Percentiles rank a stretch among this genome's conserved stretches.
These are phyloP conservation scores for Sarotherodon lohbergeri DNA, from an alignment of 2,113 vertebrate species.

Conservation along the genomic window DNA sequence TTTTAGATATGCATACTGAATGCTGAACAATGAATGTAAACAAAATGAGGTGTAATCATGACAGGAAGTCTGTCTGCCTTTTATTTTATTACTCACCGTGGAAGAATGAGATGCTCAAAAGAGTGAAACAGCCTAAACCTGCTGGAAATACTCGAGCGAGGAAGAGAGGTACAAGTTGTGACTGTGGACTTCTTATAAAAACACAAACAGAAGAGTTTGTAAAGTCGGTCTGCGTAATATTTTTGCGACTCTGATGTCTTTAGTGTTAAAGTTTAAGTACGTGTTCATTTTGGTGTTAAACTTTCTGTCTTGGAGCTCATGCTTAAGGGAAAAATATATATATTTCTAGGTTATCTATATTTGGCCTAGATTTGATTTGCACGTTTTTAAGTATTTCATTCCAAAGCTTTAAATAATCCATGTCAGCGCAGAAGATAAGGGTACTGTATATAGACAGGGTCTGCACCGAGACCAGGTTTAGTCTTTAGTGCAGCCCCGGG, in stretches of 20 bases:
- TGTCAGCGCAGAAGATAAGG: neutral
- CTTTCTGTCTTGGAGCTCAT: neutral
- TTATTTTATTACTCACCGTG: neutral
- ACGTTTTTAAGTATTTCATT: neutral
- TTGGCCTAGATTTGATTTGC: neutral
- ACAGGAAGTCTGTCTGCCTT: neutral
- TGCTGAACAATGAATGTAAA: neutral
- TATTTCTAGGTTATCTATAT: neutral
- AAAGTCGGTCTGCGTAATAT: neutral
- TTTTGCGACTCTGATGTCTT: neutral
- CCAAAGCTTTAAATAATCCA: neutral
- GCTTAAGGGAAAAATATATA: neutral
- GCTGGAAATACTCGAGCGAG: neutral
- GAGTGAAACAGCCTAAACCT: neutral
- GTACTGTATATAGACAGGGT: neutral
- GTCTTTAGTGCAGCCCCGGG: neutral
- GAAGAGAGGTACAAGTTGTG: neutral
- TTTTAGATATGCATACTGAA: neutral
- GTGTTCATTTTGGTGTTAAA: neutral
- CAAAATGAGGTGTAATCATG: fast-evolving
- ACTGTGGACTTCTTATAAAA: neutral
- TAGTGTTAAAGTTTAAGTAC: neutral
- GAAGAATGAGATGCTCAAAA: neutral
- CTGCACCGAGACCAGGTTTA: neutral
- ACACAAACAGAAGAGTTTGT: neutral